Conservation (phyloP, 2,797 vertebrate genomes). For the Rhabdomys pumilio region DNA sequence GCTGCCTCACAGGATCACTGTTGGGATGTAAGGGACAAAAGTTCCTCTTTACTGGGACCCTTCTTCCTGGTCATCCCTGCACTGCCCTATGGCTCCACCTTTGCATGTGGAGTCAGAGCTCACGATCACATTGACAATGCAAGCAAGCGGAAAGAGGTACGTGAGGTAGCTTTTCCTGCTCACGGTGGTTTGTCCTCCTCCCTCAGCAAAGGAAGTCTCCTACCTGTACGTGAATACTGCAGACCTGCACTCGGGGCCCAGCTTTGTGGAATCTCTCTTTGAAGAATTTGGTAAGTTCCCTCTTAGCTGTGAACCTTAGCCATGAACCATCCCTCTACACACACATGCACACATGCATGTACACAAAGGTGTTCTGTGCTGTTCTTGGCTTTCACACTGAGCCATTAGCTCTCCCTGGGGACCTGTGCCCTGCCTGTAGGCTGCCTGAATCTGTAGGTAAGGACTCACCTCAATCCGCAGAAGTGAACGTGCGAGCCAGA, state of each 20-base stretch:
- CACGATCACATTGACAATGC: neutral
- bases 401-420: neutral
- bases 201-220: constrained; percentile 93
- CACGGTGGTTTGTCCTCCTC: neutral
- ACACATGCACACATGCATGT: neutral
- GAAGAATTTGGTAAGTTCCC: constrained; percentile 94
- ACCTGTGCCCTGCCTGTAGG: neutral
- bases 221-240: constrained; percentile 97
- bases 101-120: neutral
- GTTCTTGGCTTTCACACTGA: neutral
- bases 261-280: constrained; percentile 99
- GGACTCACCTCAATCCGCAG: neutral
- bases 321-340: neutral
- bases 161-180: neutral
- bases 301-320: neutral
- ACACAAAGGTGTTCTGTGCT: accelerated
- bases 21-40: neutral
- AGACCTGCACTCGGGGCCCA: constrained; percentile 96
- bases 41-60: neutral
- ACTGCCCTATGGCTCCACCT: neutral
- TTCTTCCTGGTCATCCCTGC: neutral
- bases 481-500: neutral
- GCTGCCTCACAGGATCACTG: neutral
- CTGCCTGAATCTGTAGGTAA: neutral
- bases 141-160: neutral